Conservation (phyloP, 1,140 invertebrate species). For the Dufourea novaeangliae region DNA sequence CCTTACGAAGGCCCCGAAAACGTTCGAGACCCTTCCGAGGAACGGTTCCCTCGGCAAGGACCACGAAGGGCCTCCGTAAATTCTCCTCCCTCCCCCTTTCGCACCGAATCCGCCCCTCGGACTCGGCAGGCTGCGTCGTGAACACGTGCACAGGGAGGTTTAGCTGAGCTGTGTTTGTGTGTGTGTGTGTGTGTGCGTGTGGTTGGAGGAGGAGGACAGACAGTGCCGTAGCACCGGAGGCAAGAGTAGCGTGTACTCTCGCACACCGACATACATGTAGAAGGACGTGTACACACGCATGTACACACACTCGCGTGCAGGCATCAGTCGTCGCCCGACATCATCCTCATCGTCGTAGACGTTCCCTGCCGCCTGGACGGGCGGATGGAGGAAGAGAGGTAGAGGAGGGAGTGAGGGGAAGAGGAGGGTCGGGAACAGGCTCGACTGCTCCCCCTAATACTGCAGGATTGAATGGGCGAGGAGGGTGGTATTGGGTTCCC, state of each 20-base stretch:
- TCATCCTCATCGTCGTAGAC: slow-evolving; percentile 49
- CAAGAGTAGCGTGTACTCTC: too few relatives aligned
- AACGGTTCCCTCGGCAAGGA: slow-evolving; percentile 40
- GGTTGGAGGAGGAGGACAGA: slow-evolving; percentile 7
- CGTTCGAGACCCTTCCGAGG: slow-evolving; percentile 31
- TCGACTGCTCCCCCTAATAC: slow-evolving; percentile 74
- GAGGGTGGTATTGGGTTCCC: slow-evolving; percentile 77
- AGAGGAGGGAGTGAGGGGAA: slow-evolving; percentile 9
- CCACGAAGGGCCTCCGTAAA: slow-evolving; percentile 38
- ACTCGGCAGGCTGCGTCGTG: slow-evolving; percentile 33
- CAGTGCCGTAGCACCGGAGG: too few relatives aligned
- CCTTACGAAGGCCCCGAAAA: slow-evolving; percentile 11
- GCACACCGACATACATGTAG: too few relatives aligned
- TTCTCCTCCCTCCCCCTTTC: slow-evolving; percentile 9
- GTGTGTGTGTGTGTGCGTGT: background rate
- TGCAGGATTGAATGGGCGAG: slow-evolving; percentile 75
- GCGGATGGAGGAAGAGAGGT: slow-evolving; percentile 35
- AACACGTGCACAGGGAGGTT: slow-evolving; percentile 58
- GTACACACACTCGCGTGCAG: slow-evolving; percentile 1
- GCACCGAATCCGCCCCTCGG: slow-evolving; percentile 46
- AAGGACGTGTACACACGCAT: background rate
- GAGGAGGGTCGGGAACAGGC: slow-evolving; percentile 58
- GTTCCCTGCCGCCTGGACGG: slow-evolving; percentile 39
- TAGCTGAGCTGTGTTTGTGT: background rate
- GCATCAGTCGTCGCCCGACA: slow-evolving; percentile 31